These are phyloP conservation scores for Nestor notabilis DNA, from an alignment of 2,113 vertebrate species.

Conservation along the genomic window DNA sequence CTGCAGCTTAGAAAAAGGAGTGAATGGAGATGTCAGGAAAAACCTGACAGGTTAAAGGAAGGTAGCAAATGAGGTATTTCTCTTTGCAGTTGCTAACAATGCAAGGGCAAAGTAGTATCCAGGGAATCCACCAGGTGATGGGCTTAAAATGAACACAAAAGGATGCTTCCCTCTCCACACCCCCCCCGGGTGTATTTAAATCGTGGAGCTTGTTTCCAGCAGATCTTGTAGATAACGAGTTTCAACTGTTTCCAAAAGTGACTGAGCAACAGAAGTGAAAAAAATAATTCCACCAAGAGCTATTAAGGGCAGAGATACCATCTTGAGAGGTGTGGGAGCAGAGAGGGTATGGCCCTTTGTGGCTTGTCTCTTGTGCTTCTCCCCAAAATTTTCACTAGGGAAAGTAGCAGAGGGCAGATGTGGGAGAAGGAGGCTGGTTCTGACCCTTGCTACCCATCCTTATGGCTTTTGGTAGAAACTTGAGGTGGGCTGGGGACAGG, in stretches of 20 bases:
- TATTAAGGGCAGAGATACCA: conserved; percentile 12
- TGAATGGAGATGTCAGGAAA: not conserved
- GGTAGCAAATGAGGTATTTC: not conserved
- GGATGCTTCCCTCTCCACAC: not conserved
- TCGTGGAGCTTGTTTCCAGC: not conserved
- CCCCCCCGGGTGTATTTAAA: not conserved
- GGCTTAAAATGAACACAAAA: not conserved
- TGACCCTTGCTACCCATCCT: fast-evolving
- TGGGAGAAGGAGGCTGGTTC: not conserved
- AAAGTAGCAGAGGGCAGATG: not conserved
- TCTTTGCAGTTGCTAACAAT: not conserved
- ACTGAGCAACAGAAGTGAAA: not conserved
- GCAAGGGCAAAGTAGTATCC: not conserved
- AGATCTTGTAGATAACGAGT: not conserved
- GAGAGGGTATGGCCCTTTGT: not conserved
- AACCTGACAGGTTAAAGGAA: not conserved
- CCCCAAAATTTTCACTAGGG: not conserved
- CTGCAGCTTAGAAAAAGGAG: not conserved
- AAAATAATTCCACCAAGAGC: not conserved
- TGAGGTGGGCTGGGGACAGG: not conserved
- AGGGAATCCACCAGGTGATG: not conserved
- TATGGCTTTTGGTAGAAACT: not conserved
- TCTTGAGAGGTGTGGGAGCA: not conserved
- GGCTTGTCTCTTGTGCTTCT: not conserved
- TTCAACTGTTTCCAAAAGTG: not conserved